These are phyloP conservation scores for Xylota sylvarum DNA, from an alignment of 2,888 invertebrate genomes.

Conservation along the genomic window DNA sequence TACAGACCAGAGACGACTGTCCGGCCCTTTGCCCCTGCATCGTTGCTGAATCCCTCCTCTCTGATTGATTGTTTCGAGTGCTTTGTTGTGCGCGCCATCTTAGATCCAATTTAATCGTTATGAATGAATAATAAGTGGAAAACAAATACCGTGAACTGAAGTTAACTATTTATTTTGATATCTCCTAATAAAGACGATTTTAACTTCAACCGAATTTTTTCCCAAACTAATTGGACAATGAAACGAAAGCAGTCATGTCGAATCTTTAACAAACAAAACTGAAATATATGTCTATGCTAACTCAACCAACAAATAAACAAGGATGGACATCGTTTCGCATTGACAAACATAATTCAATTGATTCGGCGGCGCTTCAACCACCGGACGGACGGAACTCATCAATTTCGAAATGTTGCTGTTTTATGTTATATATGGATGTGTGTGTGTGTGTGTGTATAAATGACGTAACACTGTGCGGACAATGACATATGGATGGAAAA, in stretches of 20 bases:
- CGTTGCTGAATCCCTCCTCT: not conserved
- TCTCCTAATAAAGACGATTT: slow-evolving; percentile 26
- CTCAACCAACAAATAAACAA: slow-evolving; percentile 21
- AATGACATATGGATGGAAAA: not conserved
- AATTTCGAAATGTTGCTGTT: slow-evolving; percentile 38
- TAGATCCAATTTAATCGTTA: slow-evolving; percentile 28
- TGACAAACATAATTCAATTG: slow-evolving; percentile 9
- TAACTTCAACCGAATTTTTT: slow-evolving; percentile 11
- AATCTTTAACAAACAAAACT: slow-evolving; percentile 10
- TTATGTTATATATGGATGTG: not conserved
- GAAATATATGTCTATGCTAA: slow-evolving; percentile 16
- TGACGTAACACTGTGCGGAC: not conserved
- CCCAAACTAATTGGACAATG: slow-evolving; percentile 50
- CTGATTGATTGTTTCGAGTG: slow-evolving; percentile 36
- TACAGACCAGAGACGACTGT: slow-evolving; percentile 23
- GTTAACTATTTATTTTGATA: slow-evolving; percentile 43
- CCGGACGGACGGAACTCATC: slow-evolving; percentile 22
- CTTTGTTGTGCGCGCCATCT: slow-evolving; percentile 24
- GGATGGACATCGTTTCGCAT: slow-evolving; percentile 26
- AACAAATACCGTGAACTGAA: slow-evolving; percentile 40
- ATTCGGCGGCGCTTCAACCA: not conserved
- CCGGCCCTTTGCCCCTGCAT: not conserved
- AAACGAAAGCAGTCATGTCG: slow-evolving; percentile 4
- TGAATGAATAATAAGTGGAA: slow-evolving; percentile 52
- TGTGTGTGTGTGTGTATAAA: no score